Conservation (phyloP, 2,888 invertebrate genomes). For the Drosophila birchii region DNA sequence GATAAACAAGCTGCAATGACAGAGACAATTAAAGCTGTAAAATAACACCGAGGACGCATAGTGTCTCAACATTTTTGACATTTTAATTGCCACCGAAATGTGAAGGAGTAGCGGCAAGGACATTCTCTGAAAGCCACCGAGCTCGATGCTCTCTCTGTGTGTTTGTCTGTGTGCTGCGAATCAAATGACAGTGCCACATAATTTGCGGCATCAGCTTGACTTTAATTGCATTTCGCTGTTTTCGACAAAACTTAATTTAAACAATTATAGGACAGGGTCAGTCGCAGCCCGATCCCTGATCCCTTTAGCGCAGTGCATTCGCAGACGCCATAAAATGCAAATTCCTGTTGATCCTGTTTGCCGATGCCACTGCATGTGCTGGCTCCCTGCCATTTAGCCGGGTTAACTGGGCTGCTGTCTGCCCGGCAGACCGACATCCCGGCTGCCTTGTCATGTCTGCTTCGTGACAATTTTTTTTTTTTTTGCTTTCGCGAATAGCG, state of each 20-base stretch:
- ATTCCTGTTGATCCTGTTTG: conserved; percentile 79
- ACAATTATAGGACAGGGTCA: conserved; percentile 54
- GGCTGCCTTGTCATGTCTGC: conserved; percentile 66
- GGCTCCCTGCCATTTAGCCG: conserved; percentile 65
- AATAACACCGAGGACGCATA: conserved; percentile 52
- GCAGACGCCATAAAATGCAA: conserved; percentile 80
- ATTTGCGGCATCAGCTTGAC: conserved; percentile 49
- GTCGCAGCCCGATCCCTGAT: conserved; percentile 6
- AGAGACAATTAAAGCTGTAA: conserved; percentile 73
- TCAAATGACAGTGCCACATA: conserved; percentile 56
- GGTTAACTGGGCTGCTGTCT: conserved; percentile 43
- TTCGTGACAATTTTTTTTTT: conserved; percentile 69
- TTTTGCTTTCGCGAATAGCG: conserved; percentile 59
- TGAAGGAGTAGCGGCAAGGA: conserved; percentile 38
- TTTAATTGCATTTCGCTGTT: conserved; percentile 64
- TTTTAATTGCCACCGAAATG: conserved; percentile 65
- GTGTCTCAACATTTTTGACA: conserved; percentile 62
- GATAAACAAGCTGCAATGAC: conserved; percentile 62
- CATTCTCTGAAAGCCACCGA: conserved; percentile 26
- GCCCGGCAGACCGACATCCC: conserved; percentile 12
- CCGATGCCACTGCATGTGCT: conserved; percentile 76
- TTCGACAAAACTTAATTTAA: conserved; percentile 65
- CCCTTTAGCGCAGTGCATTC: conserved; percentile 54
- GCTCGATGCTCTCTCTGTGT: conserved; percentile 3
- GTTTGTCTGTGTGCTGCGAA: conserved; percentile 15